phyloP scores from a whole-genome alignment of 2,888 invertebrate species.

The Oegoconia quadripuncta region DNA sequence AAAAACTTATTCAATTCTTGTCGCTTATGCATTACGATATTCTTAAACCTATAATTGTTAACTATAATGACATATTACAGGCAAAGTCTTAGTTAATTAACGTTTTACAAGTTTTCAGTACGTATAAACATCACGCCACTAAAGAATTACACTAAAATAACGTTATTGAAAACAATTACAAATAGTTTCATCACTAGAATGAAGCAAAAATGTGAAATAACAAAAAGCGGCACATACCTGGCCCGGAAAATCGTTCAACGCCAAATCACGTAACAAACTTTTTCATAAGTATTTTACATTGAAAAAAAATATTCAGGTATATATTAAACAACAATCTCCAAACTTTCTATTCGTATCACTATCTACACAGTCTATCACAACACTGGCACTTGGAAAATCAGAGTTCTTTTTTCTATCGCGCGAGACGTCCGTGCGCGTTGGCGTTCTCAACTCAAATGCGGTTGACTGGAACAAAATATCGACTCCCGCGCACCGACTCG shows the following conservation, averaged over 20 bases:
- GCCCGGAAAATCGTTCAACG: conserved; percentile 19
- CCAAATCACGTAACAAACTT: conserved; percentile 20
- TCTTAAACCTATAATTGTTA: no score
- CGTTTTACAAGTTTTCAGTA: no score
- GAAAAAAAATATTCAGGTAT: conserved; percentile 2
- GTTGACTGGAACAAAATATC: conserved; percentile 66
- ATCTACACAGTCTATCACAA: conserved; percentile 23
- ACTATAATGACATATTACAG: no score
- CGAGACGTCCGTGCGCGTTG: conserved; percentile 43
- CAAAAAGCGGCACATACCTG: conserved; percentile 24
- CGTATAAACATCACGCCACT: no score
- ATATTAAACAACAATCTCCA: conserved; percentile 5
- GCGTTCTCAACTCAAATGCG: conserved; percentile 65
- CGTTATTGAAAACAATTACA: not conserved
- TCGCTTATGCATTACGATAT: no score
- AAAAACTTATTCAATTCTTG: no score
- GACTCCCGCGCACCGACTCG: conserved; percentile 59
- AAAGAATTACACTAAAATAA: no score
- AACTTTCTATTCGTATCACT: conserved; percentile 18
- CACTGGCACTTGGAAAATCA: conserved; percentile 20
- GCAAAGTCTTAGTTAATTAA: no score
- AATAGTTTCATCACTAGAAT: conserved; percentile 3
- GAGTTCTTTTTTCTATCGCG: conserved; percentile 26
- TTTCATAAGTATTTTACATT: no score
- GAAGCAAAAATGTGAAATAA: conserved; percentile 1